phyloP scores from a whole-genome alignment of 2,797 vertebrate species.

The Semaprochilodus insignis region DNA sequence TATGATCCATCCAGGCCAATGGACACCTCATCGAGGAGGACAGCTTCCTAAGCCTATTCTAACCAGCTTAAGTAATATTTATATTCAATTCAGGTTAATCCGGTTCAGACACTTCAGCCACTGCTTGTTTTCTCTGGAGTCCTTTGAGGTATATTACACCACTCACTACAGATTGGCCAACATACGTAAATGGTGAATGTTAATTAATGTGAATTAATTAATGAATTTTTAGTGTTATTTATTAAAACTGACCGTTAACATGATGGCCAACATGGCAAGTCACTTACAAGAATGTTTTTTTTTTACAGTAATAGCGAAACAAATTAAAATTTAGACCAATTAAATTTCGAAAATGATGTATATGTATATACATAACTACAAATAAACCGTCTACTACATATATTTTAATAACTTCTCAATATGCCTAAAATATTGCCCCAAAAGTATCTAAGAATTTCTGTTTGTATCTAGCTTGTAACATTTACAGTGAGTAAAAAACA shows the following conservation, averaged over 20 bases:
- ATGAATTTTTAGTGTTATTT: background rate
- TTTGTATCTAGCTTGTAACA: too few species aligned
- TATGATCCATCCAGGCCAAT: constrained; percentile 24
- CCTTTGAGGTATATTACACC: background rate
- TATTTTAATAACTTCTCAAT: too few species aligned
- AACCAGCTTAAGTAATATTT: constrained; percentile 55
- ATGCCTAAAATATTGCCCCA: too few species aligned
- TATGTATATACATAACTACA: too few species aligned
- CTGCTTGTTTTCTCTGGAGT: background rate
- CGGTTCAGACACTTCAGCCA: constrained; percentile 21
- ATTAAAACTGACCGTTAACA: background rate
- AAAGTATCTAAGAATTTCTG: too few species aligned
- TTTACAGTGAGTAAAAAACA: too few species aligned
- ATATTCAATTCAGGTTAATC: constrained; percentile 50
- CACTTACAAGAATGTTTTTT: background rate
- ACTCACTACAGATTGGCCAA: background rate
- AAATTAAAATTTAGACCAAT: too few species aligned
- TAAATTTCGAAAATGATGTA: too few species aligned
- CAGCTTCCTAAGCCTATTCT: constrained; percentile 50
- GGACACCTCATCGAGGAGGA: constrained; percentile 44
- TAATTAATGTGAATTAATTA: too few species aligned
- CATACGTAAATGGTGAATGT: too few species aligned
- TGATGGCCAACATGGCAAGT: too few species aligned
- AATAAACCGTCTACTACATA: too few species aligned
- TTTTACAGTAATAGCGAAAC: background rate